A percentile compares a stretch with the other conserved stretches of the same genome.
These are phyloP conservation scores for Drosophila conformis DNA, from an alignment of 2,888 invertebrate species.

Conservation along the genomic window DNA sequence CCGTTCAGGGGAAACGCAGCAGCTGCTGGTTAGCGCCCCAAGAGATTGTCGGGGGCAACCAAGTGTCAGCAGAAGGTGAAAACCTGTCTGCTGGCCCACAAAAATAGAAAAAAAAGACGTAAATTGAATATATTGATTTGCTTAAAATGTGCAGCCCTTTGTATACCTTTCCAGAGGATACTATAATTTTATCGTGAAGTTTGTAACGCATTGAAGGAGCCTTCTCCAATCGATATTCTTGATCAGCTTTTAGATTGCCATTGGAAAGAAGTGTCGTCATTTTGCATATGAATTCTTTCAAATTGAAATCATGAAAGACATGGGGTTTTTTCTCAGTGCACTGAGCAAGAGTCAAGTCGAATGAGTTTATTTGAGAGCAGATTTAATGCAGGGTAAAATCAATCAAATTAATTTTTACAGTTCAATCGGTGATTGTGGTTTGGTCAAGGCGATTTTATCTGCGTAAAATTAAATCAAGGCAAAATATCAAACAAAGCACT, in stretches of 20 bases:
- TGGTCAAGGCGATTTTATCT: neutral
- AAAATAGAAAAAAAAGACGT: neutral
- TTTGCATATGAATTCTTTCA: neutral
- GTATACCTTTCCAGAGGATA: neutral
- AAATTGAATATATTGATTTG: conserved; percentile 21
- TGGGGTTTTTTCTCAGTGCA: no score
- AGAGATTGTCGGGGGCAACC: conserved; percentile 21
- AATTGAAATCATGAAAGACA: no score
- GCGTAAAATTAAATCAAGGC: neutral
- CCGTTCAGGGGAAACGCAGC: conserved; percentile 11
- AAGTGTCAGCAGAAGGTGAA: conserved; percentile 4
- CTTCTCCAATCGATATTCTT: neutral
- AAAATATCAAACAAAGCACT: neutral
- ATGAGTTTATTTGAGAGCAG: neutral
- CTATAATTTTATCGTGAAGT: neutral
- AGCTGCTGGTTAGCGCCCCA: conserved; percentile 7
- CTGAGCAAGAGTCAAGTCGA: neutral
- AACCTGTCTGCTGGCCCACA: neutral
- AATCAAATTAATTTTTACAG: neutral
- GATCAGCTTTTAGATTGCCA: neutral
- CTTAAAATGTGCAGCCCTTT: conserved; percentile 13
- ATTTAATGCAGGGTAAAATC: neutral
- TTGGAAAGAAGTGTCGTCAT: neutral
- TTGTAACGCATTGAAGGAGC: neutral
- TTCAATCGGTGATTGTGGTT: neutral